phyloP scores from a whole-genome alignment of 1,140 invertebrate species.

The Harpegnathos saltator region DNA sequence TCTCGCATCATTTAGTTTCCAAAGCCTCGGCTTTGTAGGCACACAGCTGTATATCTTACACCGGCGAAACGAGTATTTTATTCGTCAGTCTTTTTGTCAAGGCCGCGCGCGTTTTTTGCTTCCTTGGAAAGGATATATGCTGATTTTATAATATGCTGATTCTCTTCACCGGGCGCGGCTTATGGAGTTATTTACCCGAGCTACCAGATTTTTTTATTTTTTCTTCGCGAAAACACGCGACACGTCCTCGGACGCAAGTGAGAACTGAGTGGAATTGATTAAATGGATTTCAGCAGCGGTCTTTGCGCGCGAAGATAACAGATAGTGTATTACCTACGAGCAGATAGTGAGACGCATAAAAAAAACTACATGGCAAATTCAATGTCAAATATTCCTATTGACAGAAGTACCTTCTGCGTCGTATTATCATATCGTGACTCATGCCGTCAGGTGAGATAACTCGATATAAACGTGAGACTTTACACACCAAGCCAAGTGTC shows the following conservation, averaged over 20 bases:
- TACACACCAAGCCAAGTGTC: slow-evolving; percentile 15
- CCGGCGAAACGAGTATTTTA: neutral
- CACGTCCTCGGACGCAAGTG: neutral
- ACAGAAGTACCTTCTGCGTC: slow-evolving; percentile 15
- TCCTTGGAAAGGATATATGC: neutral
- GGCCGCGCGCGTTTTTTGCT: neutral
- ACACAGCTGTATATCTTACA: neutral
- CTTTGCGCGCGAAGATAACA: slow-evolving; percentile 12
- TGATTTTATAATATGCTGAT: neutral
- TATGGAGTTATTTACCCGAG: neutral
- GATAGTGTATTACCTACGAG: neutral
- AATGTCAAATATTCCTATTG: slow-evolving; percentile 38
- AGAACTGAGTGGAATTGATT: neutral
- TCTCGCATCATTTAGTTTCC: slow-evolving; percentile 6
- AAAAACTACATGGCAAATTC: slow-evolving; percentile 17
- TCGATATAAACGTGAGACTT: slow-evolving; percentile 37
- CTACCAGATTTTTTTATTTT: neutral
- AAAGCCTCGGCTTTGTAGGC: neutral
- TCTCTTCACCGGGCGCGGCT: too few species aligned
- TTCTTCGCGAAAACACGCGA: neutral
- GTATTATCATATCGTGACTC: slow-evolving; percentile 51
- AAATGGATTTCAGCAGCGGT: neutral
- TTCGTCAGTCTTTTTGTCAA: slow-evolving; percentile 17
- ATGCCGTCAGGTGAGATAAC: slow-evolving; percentile 46
- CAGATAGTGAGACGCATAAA: neutral